A percentile compares a stretch with the other conserved stretches of the same genome.
These are phyloP conservation scores for Temnothorax ravouxi DNA, from an alignment of 2,888 invertebrate species.

Conservation along the genomic window DNA sequence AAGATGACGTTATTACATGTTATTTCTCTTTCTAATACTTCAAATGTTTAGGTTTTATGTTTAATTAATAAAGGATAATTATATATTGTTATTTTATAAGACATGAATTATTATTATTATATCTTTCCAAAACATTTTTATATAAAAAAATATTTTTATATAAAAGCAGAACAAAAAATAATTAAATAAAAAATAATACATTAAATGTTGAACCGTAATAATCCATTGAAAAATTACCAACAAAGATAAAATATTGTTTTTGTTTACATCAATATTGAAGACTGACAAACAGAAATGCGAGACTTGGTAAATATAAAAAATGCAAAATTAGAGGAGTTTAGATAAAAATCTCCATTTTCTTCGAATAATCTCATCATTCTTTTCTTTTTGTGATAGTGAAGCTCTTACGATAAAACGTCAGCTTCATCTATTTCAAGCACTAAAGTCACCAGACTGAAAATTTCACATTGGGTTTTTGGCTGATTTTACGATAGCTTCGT, in stretches of 20 bases:
- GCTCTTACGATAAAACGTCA: slow-evolving; percentile 28
- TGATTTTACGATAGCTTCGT: slow-evolving; percentile 41
- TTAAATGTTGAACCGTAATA: background rate
- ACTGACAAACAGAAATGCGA: background rate
- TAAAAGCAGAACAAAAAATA: background rate
- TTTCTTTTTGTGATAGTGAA: background rate
- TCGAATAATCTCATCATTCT: background rate
- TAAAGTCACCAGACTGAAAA: slow-evolving; percentile 38
- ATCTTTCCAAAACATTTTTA: background rate
- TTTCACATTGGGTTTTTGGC: slow-evolving; percentile 37
- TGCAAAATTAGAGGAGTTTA: background rate
- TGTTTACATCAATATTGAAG: background rate
- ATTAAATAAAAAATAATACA: background rate
- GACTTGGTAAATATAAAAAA: background rate
- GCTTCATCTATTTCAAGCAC: slow-evolving; percentile 45
- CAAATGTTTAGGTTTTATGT: background rate
- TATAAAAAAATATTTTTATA: background rate
- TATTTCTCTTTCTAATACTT: background rate
- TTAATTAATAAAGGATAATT: background rate
- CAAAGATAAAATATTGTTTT: background rate
- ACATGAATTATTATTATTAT: background rate
- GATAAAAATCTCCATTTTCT: background rate
- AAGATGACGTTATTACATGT: background rate
- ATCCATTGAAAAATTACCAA: background rate
- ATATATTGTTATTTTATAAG: background rate